Conservation (phyloP, 2,888 invertebrate genomes). For the Zaprionus bogoriensis region DNA sequence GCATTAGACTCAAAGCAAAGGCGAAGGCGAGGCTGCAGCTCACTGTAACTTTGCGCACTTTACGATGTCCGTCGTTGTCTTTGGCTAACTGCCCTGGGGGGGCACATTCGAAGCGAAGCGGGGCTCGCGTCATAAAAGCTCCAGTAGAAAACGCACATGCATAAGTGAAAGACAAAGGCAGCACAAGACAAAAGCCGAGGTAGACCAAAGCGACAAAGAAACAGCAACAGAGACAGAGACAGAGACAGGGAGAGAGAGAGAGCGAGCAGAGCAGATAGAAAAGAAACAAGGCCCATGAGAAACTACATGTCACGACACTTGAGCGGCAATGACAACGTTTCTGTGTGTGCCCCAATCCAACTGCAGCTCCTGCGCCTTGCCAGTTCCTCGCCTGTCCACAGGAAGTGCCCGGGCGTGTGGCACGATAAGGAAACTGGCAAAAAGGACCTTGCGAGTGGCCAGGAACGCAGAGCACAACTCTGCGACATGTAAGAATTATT, state of each 20-base stretch:
- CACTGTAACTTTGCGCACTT: slow-evolving; percentile 76
- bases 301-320: slow-evolving; percentile 53
- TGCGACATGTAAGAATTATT: slow-evolving; percentile 72
- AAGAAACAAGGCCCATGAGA: slow-evolving; percentile 23
- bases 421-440: slow-evolving; percentile 49
- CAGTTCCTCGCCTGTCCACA: slow-evolving; percentile 21
- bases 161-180: slow-evolving; percentile 75
- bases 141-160: slow-evolving; percentile 68
- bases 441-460: slow-evolving; percentile 51
- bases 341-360: slow-evolving; percentile 2
- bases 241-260: slow-evolving; percentile 11
- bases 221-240: slow-evolving; percentile 11
- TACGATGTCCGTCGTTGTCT: slow-evolving; percentile 56
- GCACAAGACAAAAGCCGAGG: slow-evolving; percentile 63
- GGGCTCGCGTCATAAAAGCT: slow-evolving; percentile 72
- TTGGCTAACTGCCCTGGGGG: slow-evolving; percentile 60
- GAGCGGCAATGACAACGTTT: slow-evolving; percentile 62
- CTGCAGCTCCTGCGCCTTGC: background rate
- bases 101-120: slow-evolving; percentile 51
- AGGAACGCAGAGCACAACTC: slow-evolving; percentile 43
- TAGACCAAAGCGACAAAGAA: no score
- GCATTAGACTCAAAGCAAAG: slow-evolving; percentile 57
- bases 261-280: background rate
- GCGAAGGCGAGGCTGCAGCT: slow-evolving; percentile 21
- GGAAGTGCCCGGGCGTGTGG: slow-evolving; percentile 54